A percentile compares a stretch with the other conserved stretches of the same genome.
These are phyloP conservation scores for Azorinus chamasolen DNA, from an alignment of 2,888 invertebrate species.

Conservation along the genomic window DNA sequence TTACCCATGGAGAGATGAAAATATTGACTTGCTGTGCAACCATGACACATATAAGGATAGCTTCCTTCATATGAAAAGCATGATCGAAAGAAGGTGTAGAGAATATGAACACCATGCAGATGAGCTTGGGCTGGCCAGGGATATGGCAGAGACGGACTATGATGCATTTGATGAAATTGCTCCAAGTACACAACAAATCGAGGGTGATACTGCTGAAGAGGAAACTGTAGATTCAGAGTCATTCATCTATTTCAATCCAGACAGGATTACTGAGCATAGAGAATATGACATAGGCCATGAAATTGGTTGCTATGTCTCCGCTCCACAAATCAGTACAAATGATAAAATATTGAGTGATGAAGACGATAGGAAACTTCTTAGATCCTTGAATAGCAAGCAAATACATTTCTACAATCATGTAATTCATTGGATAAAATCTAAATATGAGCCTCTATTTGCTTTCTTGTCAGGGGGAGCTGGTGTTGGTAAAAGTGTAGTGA, in stretches of 20 bases:
- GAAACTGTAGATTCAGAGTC: slow-evolving; percentile 6
- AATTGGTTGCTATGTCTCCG: slow-evolving; percentile 26
- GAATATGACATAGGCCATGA: slow-evolving; percentile 43
- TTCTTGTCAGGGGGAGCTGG: slow-evolving; percentile 58
- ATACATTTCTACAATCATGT: slow-evolving; percentile 25
- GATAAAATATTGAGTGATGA: slow-evolving; percentile 20
- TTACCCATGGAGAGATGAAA: slow-evolving; percentile 56
- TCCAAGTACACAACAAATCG: slow-evolving; percentile 31
- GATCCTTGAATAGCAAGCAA: slow-evolving; percentile 37
- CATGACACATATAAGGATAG: slow-evolving; percentile 14
- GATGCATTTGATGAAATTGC: slow-evolving; percentile 30
- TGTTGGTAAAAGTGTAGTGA: slow-evolving; percentile 35
- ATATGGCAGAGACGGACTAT: slow-evolving; percentile 8
- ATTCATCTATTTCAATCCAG: slow-evolving; percentile 21
- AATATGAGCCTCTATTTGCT: not conserved
- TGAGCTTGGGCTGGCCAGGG: slow-evolving; percentile 23
- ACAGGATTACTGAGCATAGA: slow-evolving; percentile 7
- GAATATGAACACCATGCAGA: slow-evolving; percentile 31
- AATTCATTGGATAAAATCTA: slow-evolving; percentile 9
- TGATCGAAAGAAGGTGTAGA: slow-evolving; percentile 8
- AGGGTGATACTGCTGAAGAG: slow-evolving; percentile 20
- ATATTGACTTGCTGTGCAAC: not conserved
- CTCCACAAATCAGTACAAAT: slow-evolving; percentile 20
- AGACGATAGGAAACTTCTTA: slow-evolving; percentile 9
- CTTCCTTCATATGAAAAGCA: not conserved